phyloP scores from a whole-genome alignment of 2,888 invertebrate species.

The Epicampocera succincta region DNA sequence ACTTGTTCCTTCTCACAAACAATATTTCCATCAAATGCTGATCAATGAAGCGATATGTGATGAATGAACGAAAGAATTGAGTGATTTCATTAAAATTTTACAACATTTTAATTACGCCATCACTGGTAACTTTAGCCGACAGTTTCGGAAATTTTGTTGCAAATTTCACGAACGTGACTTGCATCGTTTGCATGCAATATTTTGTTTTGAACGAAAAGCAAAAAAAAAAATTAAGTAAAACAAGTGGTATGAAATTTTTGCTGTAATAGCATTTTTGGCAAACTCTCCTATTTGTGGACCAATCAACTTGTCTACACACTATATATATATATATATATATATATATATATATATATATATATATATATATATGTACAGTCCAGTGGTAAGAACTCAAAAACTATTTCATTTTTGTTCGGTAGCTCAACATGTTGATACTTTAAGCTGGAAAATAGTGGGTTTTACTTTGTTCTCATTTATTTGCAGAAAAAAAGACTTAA shows the following conservation, averaged over 20 bases:
- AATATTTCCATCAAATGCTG: background rate
- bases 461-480: too few relatives aligned
- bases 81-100: slow-evolving; percentile 26
- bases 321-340: background rate
- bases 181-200: background rate
- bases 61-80: slow-evolving; percentile 14
- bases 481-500: too few relatives aligned
- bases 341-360: too few relatives aligned
- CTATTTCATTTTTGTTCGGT: too few relatives aligned
- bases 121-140: background rate
- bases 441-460: too few relatives aligned
- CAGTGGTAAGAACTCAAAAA: too few relatives aligned
- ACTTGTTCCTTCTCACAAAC: background rate
- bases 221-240: too few relatives aligned
- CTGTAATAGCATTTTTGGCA: slow-evolving; percentile 23
- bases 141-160: slow-evolving; percentile 1
- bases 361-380: too few relatives aligned
- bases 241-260: background rate
- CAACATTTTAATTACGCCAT: slow-evolving; percentile 30
- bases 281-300: background rate
- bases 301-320: too few relatives aligned
- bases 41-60: background rate
- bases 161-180: slow-evolving; percentile 14
- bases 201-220: slow-evolving; percentile 3
- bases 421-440: too few relatives aligned